phyloP scores from a whole-genome alignment of 2,888 invertebrate species.

The Cosmia pyralina region DNA sequence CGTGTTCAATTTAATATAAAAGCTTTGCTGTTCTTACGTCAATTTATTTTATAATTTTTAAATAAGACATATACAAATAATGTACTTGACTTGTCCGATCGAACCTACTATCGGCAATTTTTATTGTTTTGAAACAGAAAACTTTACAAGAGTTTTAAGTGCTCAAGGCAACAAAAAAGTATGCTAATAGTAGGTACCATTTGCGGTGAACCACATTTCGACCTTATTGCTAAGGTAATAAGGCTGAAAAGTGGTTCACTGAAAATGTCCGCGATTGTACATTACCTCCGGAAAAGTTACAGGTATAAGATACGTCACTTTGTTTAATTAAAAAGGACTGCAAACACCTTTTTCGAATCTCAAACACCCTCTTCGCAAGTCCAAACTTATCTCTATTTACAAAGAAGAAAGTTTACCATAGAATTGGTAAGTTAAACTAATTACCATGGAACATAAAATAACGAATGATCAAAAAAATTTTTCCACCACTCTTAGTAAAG shows the following conservation, averaged over 20 bases:
- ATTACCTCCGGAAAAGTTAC: background rate
- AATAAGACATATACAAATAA: background rate
- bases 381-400: background rate
- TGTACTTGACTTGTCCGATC: background rate
- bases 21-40: background rate
- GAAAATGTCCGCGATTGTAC: no score
- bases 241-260: no score
- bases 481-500: background rate
- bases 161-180: background rate
- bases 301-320: background rate
- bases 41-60: background rate
- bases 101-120: background rate
- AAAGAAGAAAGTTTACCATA: background rate
- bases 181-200: background rate
- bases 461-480: background rate
- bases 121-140: background rate
- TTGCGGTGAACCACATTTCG: no score
- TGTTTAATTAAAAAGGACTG: conserved; percentile 35
- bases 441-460: background rate
- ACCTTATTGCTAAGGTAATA: no score
- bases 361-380: conserved; percentile 7
- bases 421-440: background rate
- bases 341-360: conserved; percentile 12
- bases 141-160: background rate
- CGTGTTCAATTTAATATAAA: no score